phyloP scores from a whole-genome alignment of 2,113 vertebrate species.

The Archocentrus centrarchus region DNA sequence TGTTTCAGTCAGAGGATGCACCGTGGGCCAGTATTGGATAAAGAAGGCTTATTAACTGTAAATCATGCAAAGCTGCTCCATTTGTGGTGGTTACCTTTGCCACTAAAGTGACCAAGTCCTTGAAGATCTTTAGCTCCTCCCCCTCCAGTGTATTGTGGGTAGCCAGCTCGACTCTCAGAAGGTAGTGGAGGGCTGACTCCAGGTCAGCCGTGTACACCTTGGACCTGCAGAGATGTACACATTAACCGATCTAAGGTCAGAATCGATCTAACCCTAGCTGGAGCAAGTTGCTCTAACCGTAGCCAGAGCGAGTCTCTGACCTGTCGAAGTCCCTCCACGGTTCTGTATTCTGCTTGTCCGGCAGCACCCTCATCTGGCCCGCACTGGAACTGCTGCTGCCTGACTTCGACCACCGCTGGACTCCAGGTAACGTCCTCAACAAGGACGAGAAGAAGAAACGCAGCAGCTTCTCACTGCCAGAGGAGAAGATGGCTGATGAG shows the following conservation, averaged over 20 bases:
- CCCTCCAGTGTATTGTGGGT: constrained; percentile 87
- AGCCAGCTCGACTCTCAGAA: constrained; percentile 92
- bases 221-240: constrained; percentile 73
- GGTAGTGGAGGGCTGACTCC: constrained; percentile 92
- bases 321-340: constrained; percentile 87
- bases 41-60: background rate
- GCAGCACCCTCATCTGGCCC: constrained; percentile 53
- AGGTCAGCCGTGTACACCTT: constrained; percentile 91
- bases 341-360: constrained; percentile 23
- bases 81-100: constrained; percentile 85
- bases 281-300: background rate
- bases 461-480: constrained; percentile 85
- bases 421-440: constrained; percentile 86
- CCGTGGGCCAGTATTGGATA: no score
- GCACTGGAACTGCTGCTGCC: constrained; percentile 64
- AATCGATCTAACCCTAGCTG: background rate
- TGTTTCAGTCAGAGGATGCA: background rate
- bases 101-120: constrained; percentile 88
- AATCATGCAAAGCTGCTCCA: constrained; percentile 1
- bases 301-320: constrained; percentile 12
- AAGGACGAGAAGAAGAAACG: constrained; percentile 92
- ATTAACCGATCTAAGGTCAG: no score
- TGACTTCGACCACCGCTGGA: constrained; percentile 60
- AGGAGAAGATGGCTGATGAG: background rate
- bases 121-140: constrained; percentile 88